These are phyloP conservation scores for Apotomis betuletana DNA, from an alignment of 2,888 invertebrate genomes.

Conservation along the genomic window DNA sequence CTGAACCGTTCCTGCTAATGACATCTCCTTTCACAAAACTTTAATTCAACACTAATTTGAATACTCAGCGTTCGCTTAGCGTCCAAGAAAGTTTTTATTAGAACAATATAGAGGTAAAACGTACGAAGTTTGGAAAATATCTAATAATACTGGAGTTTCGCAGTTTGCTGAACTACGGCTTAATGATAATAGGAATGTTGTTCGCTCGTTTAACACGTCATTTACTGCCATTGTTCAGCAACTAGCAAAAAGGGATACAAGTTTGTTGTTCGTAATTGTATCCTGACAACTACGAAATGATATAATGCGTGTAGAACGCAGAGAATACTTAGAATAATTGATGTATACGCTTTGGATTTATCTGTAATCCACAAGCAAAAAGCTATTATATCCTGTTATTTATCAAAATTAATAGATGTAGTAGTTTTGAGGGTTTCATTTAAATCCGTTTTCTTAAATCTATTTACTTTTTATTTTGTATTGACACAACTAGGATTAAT, in stretches of 20 bases:
- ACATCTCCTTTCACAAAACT: not conserved
- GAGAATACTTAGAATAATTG: no score
- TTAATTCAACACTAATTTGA: not conserved
- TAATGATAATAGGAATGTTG: slow-evolving; percentile 26
- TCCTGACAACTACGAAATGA: slow-evolving; percentile 5
- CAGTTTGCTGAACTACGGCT: slow-evolving; percentile 19
- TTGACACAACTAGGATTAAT: no score
- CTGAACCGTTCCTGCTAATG: no score
- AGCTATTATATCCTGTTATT: no score
- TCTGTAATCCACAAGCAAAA: no score
- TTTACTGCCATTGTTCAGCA: slow-evolving; percentile 24
- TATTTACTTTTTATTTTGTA: no score
- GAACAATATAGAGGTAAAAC: slow-evolving; percentile 11
- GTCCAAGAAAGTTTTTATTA: slow-evolving; percentile 14
- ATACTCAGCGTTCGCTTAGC: not conserved
- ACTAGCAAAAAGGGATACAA: slow-evolving; percentile 44
- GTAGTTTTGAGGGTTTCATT: no score
- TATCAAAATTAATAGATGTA: no score
- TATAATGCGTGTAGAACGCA: not conserved
- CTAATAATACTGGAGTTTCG: slow-evolving; percentile 21
- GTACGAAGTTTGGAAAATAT: slow-evolving; percentile 26
- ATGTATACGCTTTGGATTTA: no score
- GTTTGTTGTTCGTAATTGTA: slow-evolving; percentile 51
- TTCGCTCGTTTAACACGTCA: slow-evolving; percentile 27
- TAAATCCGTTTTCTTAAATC: no score